Conservation (phyloP, 1,140 invertebrate genomes). For the Formica selysi region DNA sequence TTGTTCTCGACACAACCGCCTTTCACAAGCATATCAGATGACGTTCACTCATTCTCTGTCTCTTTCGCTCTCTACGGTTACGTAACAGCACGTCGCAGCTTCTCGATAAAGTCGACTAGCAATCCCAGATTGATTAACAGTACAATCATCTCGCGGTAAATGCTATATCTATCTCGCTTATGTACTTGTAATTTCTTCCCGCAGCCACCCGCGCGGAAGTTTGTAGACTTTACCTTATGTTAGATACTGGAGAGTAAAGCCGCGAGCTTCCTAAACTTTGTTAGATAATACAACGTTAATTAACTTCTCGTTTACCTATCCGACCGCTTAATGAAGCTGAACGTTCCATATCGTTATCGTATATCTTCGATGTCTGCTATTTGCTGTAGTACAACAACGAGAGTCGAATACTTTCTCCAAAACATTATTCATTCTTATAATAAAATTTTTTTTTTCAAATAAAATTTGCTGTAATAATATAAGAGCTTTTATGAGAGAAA, state of each 20-base stretch:
- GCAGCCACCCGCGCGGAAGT: constrained; percentile 37
- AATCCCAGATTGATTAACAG: constrained; percentile 42
- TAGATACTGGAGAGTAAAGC: constrained; percentile 18
- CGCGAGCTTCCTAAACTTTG: constrained; percentile 54
- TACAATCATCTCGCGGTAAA: constrained; percentile 42
- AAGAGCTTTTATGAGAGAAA: background rate
- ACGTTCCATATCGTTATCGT: constrained; percentile 51
- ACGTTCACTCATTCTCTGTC: background rate
- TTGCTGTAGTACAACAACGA: constrained; percentile 15
- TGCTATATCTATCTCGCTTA: constrained; percentile 42
- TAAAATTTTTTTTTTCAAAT: background rate
- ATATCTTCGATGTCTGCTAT: constrained; percentile 38
- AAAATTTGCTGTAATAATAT: background rate
- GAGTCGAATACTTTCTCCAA: background rate
- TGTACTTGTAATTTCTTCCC: constrained; percentile 55
- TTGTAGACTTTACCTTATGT: constrained; percentile 53
- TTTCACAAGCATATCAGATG: background rate
- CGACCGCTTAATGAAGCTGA: constrained; percentile 62
- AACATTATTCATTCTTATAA: background rate
- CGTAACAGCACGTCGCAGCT: constrained; percentile 9
- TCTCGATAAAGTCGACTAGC: background rate
- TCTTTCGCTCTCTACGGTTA: background rate
- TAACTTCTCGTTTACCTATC: constrained; percentile 59
- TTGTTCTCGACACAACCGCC: background rate
- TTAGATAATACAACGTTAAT: constrained; percentile 63